Evolutionary conservation across 2,113 vertebrate species (phyloP).

Genomic region (Lamprologus ornatipinnis): DNA sequence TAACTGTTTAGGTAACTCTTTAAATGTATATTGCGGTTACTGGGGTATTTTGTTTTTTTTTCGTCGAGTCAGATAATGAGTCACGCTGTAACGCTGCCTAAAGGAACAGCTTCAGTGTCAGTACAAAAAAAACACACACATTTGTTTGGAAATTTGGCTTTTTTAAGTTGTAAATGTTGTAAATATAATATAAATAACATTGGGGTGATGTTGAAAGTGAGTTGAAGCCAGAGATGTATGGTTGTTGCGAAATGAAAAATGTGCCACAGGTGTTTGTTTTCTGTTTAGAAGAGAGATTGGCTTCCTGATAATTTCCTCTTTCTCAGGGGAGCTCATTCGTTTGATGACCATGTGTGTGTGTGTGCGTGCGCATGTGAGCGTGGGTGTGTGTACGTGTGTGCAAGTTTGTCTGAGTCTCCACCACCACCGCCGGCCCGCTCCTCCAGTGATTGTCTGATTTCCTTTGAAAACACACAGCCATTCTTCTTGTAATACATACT

Average conservation of each 20-base stretch:
- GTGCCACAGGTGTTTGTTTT: constrained; percentile 28
- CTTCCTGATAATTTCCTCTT: constrained; percentile 54
- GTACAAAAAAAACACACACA: not conserved
- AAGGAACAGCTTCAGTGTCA: not conserved
- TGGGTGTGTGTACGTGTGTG: not conserved
- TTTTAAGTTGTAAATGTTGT: not conserved
- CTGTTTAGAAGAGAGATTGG: constrained; percentile 17
- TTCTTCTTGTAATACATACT: constrained; percentile 1
- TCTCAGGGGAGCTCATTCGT: constrained; percentile 3
- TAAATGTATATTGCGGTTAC: not conserved
- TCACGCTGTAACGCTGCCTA: not conserved
- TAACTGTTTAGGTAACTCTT: not conserved
- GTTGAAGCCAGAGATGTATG: not conserved
- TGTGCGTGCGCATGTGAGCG: not conserved
- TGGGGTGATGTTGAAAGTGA: not conserved
- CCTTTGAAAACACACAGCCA: constrained; percentile 9
- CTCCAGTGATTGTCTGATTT: constrained; percentile 19
- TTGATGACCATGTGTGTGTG: not conserved
- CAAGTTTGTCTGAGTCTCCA: not conserved
- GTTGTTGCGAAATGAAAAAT: not conserved
- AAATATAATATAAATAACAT: not conserved
- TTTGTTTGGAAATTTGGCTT: not conserved
- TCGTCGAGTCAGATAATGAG: not conserved
- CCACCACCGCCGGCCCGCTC: not conserved
- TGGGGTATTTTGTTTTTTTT: not conserved